phyloP scores from a whole-genome alignment of 2,888 invertebrate species.

The Petrolisthes cinctipes region DNA sequence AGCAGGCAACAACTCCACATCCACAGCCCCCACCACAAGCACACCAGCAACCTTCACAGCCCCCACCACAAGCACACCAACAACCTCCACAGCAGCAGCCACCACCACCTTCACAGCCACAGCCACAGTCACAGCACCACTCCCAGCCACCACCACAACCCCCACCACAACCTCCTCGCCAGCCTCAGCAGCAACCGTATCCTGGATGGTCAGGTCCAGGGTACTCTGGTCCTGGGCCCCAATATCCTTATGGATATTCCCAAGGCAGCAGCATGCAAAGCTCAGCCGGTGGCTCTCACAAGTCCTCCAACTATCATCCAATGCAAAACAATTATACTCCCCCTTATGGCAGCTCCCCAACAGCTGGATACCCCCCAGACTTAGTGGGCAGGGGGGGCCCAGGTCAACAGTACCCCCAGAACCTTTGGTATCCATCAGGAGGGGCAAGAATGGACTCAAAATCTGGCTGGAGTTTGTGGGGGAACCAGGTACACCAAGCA shows the following conservation, averaged over 20 bases:
- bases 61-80: constrained; percentile 20
- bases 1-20: constrained; percentile 20
- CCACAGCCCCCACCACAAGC: constrained; percentile 33
- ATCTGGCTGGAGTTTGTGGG: constrained; percentile 54
- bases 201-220: constrained; percentile 51
- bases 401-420: constrained; percentile 51
- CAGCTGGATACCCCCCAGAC: constrained; percentile 39
- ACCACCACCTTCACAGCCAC: constrained; percentile 21
- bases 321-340: constrained; percentile 49
- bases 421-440: constrained; percentile 56
- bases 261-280: constrained; percentile 44
- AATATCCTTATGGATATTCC: constrained; percentile 53
- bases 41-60: constrained; percentile 44
- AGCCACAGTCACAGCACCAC: constrained; percentile 19
- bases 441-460: constrained; percentile 54
- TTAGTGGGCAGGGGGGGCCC: constrained; percentile 35
- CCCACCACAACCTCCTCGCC: constrained; percentile 9
- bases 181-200: constrained; percentile 46
- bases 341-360: constrained; percentile 41
- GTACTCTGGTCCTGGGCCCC: constrained; percentile 46
- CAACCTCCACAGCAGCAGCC: constrained; percentile 31
- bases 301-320: constrained; percentile 50
- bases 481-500: constrained; percentile 47
- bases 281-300: constrained; percentile 44
- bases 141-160: neutral